Evolutionary conservation across 1,140 invertebrate genomes (phyloP).

Genomic region (Colletes gigas): DNA sequence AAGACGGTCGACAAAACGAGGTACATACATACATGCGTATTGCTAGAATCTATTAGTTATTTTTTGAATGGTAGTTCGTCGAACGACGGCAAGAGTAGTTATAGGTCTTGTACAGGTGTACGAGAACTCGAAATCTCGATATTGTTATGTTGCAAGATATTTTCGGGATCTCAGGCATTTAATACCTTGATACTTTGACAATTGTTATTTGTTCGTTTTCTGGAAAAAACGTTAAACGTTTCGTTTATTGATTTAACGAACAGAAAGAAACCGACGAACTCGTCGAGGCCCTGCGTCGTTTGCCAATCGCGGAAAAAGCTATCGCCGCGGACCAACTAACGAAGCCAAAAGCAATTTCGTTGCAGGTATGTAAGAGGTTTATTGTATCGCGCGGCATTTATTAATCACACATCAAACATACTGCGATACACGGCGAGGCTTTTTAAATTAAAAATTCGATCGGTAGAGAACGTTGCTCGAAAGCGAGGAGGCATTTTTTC

Average conservation of each 20-base stretch:
- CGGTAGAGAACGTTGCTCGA: too few species aligned
- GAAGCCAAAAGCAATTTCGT: not conserved
- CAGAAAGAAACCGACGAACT: constrained; percentile 38
- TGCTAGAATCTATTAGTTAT: not conserved
- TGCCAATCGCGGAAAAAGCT: constrained; percentile 48
- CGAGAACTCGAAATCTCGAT: too few species aligned
- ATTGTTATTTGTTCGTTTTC: not conserved
- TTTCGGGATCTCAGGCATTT: too few species aligned
- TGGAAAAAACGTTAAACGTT: not conserved
- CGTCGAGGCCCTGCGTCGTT: constrained; percentile 14
- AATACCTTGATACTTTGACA: not conserved
- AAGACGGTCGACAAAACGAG: not conserved
- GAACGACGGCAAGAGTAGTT: constrained; percentile 21
- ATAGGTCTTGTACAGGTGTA: too few species aligned
- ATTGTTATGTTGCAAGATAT: too few species aligned
- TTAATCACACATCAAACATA: too few species aligned
- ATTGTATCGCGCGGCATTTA: too few species aligned
- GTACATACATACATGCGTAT: too few species aligned
- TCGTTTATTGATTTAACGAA: not conserved
- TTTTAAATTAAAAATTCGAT: too few species aligned
- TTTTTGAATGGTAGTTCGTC: not conserved
- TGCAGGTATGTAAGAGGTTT: constrained; percentile 38
- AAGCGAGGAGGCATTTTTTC: too few species aligned
- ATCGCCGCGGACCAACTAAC: not conserved
- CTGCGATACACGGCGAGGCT: too few species aligned